Evolutionary conservation across 2,888 invertebrate species (phyloP), one percentile per base, ranked within the genome.

Genomic region (Dioctria rufipes): DNA sequence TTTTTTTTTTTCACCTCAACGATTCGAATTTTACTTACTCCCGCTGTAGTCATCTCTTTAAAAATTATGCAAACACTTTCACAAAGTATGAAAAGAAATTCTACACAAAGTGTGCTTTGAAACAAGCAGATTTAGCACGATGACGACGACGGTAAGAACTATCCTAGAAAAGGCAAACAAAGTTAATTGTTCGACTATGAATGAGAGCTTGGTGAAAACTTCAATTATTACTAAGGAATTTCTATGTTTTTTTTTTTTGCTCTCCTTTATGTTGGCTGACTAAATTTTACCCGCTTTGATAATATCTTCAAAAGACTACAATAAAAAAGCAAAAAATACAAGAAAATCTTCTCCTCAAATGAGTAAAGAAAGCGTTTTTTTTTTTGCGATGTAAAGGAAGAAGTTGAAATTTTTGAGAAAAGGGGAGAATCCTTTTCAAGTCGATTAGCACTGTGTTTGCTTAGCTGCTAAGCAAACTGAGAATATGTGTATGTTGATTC

Each of bases 361-460:
- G 65, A 65, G 11, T 40, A 42, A 65, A 65, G 42, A 40, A 65
- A 65, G 65, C 40, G 40, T 65, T 11, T 13, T 65, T 9, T 5
- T 5, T 65, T 65, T 2, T 6, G 51, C 11, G n/a, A n/a, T 37
- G 65, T 42, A n/a, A n/a, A 65, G 40, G 40, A 65, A 65, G 65
- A 42, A 65, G 42, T 42, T 42, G 65, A n/a, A n/a, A 42, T 42
- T 63, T 40, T 63, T 2, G 11, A 11, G 42, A 11, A 25, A 25
- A 25, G 25, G 25, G 25, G 40, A 42, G 42, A 65, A 42, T 65
- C 42, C 65, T 65, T 65, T 65, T 65, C 65, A 65, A 65, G 65
- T 65, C 65, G 65, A 65, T 65, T 65, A 65, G 42, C 65, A 65
- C 39, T 65, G 40, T 65, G 65, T 65, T 65, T 65, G 42, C 65